phyloP scores from a whole-genome alignment of 1,140 invertebrate species.

The Diprion similis region DNA sequence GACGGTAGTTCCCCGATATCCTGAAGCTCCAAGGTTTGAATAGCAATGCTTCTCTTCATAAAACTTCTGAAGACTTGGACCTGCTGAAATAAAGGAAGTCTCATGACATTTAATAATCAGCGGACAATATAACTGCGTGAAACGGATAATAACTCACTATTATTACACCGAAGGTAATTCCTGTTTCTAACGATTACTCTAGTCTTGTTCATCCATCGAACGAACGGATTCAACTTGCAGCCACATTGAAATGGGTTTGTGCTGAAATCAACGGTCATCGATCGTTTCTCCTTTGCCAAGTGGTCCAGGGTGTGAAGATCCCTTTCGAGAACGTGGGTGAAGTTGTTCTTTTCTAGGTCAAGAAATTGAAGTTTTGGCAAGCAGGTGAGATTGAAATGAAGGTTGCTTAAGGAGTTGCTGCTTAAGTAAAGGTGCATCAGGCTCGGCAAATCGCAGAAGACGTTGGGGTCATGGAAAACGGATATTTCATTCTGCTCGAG shows the following conservation, averaged over 20 bases:
- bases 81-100: slow-evolving; percentile 48
- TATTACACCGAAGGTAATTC: slow-evolving; percentile 62
- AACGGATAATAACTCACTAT: slow-evolving; percentile 41
- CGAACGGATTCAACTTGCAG: slow-evolving; percentile 68
- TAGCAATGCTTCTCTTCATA: slow-evolving; percentile 44
- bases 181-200: slow-evolving; percentile 69
- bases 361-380: slow-evolving; percentile 72
- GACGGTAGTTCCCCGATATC: slow-evolving; percentile 61
- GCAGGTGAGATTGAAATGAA: slow-evolving; percentile 75
- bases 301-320: slow-evolving; percentile 69
- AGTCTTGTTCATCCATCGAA: slow-evolving; percentile 70
- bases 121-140: slow-evolving; percentile 13
- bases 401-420: slow-evolving; percentile 67
- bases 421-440: slow-evolving; percentile 75
- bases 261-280: slow-evolving; percentile 71
- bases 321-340: slow-evolving; percentile 64
- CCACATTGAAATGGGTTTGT: slow-evolving; percentile 76
- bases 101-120: slow-evolving; percentile 14
- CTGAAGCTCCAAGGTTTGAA: slow-evolving; percentile 39
- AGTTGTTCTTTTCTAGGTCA: slow-evolving; percentile 75
- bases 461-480: slow-evolving; percentile 68
- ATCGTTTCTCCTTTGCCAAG: slow-evolving; percentile 62
- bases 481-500: slow-evolving; percentile 82
- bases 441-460: slow-evolving; percentile 76
- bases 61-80: slow-evolving; percentile 42